Evolutionary conservation across 2,113 vertebrate species (phyloP).

Genomic region (Jacana jacana): DNA sequence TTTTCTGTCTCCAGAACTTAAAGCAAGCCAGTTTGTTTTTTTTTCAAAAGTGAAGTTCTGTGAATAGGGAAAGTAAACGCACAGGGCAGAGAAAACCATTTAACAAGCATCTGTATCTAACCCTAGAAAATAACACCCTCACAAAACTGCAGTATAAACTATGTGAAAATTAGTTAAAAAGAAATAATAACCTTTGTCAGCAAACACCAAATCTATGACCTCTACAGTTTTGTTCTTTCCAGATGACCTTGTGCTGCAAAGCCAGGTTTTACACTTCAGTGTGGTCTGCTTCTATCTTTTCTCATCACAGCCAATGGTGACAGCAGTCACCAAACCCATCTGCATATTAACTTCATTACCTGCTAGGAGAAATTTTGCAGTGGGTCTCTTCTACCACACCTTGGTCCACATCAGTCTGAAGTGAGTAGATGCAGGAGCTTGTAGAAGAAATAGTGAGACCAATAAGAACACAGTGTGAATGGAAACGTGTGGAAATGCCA

Average conservation of each 20-base stretch:
- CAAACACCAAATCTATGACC: background rate
- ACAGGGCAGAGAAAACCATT: background rate
- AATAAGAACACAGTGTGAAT: background rate
- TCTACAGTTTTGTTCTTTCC: background rate
- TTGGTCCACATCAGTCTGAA: background rate
- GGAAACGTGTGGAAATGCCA: background rate
- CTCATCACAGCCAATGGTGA: accelerated
- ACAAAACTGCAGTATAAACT: background rate
- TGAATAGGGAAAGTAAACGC: background rate
- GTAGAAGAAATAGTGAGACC: background rate
- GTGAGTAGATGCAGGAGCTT: background rate
- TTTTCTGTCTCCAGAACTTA: background rate
- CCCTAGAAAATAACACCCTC: background rate
- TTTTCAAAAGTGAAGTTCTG: background rate
- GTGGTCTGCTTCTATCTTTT: background rate
- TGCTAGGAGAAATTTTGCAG: background rate
- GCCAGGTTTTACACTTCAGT: background rate
- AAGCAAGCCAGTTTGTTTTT: background rate
- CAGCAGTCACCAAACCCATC: background rate
- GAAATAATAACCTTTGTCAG: background rate
- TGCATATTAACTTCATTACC: background rate
- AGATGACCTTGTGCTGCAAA: background rate
- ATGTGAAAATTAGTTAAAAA: background rate
- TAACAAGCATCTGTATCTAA: background rate
- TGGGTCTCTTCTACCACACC: background rate